phyloP scores from a whole-genome alignment of 2,113 vertebrate genomes.

The Limnothrissa miodon region DNA sequence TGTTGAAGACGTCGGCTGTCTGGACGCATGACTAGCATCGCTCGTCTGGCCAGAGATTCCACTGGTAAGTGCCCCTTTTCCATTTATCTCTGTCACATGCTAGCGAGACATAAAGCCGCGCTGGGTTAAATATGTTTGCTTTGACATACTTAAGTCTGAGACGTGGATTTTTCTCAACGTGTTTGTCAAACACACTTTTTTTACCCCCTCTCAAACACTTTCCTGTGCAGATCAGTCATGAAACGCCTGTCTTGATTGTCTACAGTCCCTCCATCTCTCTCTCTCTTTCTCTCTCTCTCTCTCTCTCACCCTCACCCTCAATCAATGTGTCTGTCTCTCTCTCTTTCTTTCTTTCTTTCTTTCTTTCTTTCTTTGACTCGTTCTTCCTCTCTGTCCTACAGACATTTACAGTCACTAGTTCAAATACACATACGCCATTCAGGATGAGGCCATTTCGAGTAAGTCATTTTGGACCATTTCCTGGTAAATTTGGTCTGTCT shows the following conservation, averaged over 20 bases:
- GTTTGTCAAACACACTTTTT: slow-evolving; percentile 6
- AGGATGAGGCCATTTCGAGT: background rate
- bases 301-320: background rate
- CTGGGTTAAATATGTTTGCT: background rate
- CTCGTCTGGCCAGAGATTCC: slow-evolving; percentile 37
- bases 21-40: slow-evolving; percentile 45
- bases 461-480: slow-evolving; percentile 3
- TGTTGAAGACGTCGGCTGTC: slow-evolving; percentile 12
- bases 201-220: background rate
- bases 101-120: background rate
- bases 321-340: too few relatives aligned
- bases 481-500: background rate
- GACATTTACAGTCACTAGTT: slow-evolving; percentile 36
- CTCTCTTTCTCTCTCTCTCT: background rate
- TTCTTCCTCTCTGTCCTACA: slow-evolving; percentile 35
- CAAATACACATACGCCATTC: slow-evolving; percentile 7
- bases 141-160: background rate
- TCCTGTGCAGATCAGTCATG: background rate
- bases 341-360: background rate
- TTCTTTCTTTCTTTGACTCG: background rate
- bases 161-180: background rate
- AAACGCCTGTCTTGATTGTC: background rate
- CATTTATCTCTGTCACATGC: background rate
- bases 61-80: slow-evolving; percentile 45
- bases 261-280: background rate